Evolutionary conservation across 2,888 invertebrate species (phyloP), one percentile per base, ranked within the genome.

Genomic region (Cephonodes hylas): DNA sequence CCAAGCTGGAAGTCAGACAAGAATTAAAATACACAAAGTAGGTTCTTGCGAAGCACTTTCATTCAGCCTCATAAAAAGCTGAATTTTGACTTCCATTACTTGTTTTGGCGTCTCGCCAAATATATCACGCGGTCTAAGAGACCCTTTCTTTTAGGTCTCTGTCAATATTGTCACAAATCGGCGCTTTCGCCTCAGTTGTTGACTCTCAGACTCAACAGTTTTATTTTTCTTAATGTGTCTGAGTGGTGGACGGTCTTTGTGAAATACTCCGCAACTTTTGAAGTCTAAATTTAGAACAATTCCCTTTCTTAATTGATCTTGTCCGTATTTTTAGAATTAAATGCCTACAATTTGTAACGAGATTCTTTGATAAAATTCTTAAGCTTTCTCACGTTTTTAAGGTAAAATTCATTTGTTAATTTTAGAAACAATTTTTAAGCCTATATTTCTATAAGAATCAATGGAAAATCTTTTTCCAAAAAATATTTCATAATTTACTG

Each of bases 121-220:
- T 72, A 72, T 74, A 77, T 72, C 73, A 80, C 80, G 72, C 71
- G 68, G 70, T 71, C 72, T 66, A 13, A 38, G 77, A 73, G 75
- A 74, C 75, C 78, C 71, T 80, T 80, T 82, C 81, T 81, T 80
- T 80, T 75, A 68, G 71, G 76, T 75, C 78, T 79, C 74, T 79
- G 78, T 83, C 77, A 76, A 80, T 78, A 78, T 79, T 77, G 75
- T 75, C 73, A 60, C 68, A 74, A 67, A 72, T 71, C 71, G 73
- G 70, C 76, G 67, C 63, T 56, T 58, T 56, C 70, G 70, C 71
- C 60, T 34, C 57, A 63, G 53, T 34, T 61, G 57, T 61, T 46
- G 46, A 46, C 31, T 53, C 31, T 53, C 15, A 46, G 46, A 22
- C 1, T 10, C 31, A 18, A 31, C 53, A 53, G 27, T 53, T 53